Evolutionary conservation across 2,797 vertebrate genomes (phyloP), one percentile per base, ranked within the genome.

Genomic region (Zenarchopterus dispar): DNA sequence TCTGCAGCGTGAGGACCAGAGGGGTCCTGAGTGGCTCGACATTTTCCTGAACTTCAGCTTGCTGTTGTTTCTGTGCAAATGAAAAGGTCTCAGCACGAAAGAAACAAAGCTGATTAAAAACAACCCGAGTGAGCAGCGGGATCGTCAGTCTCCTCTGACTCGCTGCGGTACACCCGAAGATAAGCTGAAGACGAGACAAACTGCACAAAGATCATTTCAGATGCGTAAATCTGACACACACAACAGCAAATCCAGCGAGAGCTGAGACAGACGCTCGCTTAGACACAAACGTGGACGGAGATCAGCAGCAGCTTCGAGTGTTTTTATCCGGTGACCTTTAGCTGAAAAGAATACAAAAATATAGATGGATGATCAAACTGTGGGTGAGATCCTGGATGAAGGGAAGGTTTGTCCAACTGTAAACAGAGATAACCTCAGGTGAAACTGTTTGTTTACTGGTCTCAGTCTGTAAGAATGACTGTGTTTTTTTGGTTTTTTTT

Each of bases 51-150:
- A 3, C 56, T 43, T 42, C 36, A 51, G 43, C 6, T 59, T 64
- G 53, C 11, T 21, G 21, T 43, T 5, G 8, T 54, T 75, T 53
- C 19, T 8, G 48, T 1, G 41, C 46, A 26, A 45, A 19, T 22
- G 28, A 24, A 60, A 67, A 68, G 19, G 23, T 57, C 63, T 60
- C 42, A 43, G 18, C 60, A 56, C 21, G 13, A 7, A 36, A 18
- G 68, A 67, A 49, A 49, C 28, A 44, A 22, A 56, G 45, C 26
- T 58, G 56, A 73, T 72, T 64, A 67, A 69, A 72, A 74, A 46
- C 56, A 54, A 46, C 49, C 53, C 58, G 44, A 53, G 18, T 21
- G n/a, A 31, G 21, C 7, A 36, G 66, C 36, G 28, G 23, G 54
- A 63, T 24, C 21, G 17, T 7, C 0, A 61, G 41, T 42, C 54